Conservation (phyloP, 2,797 vertebrate genomes). For the Scarus forsteni region DNA sequence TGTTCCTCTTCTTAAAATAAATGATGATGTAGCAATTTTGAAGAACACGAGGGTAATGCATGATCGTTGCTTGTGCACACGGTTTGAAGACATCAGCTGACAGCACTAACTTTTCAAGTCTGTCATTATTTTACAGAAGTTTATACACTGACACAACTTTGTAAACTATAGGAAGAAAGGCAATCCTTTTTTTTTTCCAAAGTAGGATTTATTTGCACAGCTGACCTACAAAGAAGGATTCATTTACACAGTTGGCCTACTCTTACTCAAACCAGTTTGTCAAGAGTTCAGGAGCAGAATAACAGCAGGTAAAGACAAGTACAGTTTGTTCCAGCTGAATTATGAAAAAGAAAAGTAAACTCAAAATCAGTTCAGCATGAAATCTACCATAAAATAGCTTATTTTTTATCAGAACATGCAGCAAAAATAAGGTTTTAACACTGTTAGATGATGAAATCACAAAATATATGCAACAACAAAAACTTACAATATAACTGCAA, state of each 20-base stretch:
- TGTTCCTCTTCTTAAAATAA: background rate
- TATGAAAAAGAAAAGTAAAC: background rate
- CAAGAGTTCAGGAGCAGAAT: background rate
- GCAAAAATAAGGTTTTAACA: background rate
- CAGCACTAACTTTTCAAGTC: background rate
- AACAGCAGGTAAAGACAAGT: background rate
- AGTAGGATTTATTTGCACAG: background rate
- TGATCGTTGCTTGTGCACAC: background rate
- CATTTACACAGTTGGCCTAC: background rate
- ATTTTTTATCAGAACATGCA: background rate
- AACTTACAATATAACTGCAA: background rate
- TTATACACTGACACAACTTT: background rate
- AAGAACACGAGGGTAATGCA: background rate
- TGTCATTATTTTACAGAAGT: background rate
- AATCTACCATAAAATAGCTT: background rate
- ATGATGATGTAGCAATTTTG: background rate
- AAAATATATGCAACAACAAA: background rate
- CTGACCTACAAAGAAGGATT: too few species aligned
- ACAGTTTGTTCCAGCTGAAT: background rate
- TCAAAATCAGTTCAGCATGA: background rate
- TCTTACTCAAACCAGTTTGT: conserved; percentile 17
- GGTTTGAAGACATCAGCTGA: background rate
- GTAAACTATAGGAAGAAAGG: background rate
- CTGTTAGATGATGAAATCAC: background rate
- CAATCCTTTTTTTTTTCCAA: background rate